Percentiles rank a stretch among this genome's conserved stretches.
These are phyloP conservation scores for Leptura quadrifasciata DNA, from an alignment of 2,888 invertebrate genomes.

Conservation along the genomic window DNA sequence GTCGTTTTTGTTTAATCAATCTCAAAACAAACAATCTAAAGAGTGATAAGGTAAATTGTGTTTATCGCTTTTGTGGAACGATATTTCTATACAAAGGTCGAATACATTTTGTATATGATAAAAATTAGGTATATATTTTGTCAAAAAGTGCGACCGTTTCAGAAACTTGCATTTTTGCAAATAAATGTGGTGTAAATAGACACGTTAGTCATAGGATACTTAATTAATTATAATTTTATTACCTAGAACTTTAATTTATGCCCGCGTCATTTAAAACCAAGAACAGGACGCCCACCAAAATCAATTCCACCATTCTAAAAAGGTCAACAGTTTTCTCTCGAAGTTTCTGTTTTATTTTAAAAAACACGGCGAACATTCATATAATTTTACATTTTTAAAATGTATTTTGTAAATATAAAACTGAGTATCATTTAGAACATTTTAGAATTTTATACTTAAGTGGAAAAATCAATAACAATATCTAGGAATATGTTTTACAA, in stretches of 20 bases:
- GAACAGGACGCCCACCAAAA: conserved; percentile 29
- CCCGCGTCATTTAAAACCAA: conserved; percentile 16
- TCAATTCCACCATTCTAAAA: neutral
- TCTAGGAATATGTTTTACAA: neutral
- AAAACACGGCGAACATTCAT: too few species aligned
- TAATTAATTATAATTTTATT: conserved; percentile 15
- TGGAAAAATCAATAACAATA: neutral
- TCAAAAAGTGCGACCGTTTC: too few species aligned
- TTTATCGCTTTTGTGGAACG: conserved; percentile 32
- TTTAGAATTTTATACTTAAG: too few species aligned
- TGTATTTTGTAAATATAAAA: too few species aligned
- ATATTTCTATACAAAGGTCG: conserved; percentile 27
- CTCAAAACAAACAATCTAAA: conserved; percentile 29
- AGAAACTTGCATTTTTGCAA: too few species aligned
- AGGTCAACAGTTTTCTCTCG: conserved; percentile 14
- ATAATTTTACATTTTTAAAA: too few species aligned
- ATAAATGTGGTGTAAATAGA: neutral
- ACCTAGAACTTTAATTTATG: conserved; percentile 14
- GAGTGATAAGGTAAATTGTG: conserved; percentile 2
- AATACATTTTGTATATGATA: neutral
- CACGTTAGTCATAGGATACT: neutral
- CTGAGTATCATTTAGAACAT: too few species aligned
- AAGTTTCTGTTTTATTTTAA: too few species aligned
- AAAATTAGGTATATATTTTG: too few species aligned
- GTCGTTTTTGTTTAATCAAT: neutral